A percentile compares a stretch with the other conserved stretches of the same genome.
Evolutionary conservation across 2,888 invertebrate species (phyloP).

Genomic region (Tachina fera): DNA sequence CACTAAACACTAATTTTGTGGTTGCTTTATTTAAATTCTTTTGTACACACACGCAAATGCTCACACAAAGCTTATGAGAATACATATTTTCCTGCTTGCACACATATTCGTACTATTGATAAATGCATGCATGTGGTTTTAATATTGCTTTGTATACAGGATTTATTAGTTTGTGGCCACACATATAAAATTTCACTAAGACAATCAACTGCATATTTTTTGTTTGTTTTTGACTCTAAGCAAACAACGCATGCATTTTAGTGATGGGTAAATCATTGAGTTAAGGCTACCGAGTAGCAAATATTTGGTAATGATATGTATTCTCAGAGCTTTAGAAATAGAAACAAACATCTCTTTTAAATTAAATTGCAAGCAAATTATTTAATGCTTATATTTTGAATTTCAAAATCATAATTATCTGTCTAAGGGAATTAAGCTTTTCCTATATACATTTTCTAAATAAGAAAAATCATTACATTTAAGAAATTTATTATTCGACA

Average conservation of each 20-base stretch:
- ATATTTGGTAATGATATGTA: no score
- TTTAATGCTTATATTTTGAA: no score
- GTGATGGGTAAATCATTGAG: no score
- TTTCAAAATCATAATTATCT: no score
- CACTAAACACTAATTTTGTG: conserved; percentile 57
- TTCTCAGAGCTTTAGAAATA: no score
- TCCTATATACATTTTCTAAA: no score
- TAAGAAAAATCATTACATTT: no score
- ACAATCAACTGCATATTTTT: conserved; percentile 22
- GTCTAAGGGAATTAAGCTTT: no score
- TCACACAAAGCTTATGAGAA: background rate
- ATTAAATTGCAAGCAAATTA: no score
- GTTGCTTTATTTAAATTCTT: conserved; percentile 54
- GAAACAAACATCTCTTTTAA: no score
- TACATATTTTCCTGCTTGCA: background rate
- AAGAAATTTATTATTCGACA: no score
- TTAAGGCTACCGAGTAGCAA: no score
- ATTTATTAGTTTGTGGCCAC: conserved; percentile 62
- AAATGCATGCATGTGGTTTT: conserved; percentile 54
- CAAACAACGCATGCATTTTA: conserved; percentile 1
- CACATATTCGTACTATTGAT: conserved; percentile 24
- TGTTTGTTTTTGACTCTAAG: conserved; percentile 16
- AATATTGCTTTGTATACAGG: conserved; percentile 55
- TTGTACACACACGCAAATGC: conserved; percentile 1
- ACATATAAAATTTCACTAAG: conserved; percentile 42